phyloP scores from a whole-genome alignment of 2,113 vertebrate genomes.

The Dromas ardeola region DNA sequence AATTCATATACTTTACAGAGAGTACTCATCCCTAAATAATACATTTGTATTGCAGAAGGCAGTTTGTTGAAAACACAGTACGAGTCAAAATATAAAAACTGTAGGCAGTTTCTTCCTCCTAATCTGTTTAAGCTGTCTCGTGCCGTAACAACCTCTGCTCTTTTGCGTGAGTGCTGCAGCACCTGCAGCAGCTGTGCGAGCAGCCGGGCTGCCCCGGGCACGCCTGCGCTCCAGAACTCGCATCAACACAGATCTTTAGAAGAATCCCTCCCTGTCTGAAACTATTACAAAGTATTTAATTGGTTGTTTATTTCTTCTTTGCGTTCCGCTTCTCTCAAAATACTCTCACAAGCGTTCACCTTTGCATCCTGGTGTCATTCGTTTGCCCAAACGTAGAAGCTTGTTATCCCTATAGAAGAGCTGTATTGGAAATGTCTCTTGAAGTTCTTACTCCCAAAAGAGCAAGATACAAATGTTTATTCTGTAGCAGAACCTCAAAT shows the following conservation, averaged over 20 bases:
- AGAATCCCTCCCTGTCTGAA: not conserved
- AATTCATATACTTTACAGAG: not conserved
- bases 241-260: not conserved
- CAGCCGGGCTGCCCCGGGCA: not conserved
- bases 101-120: not conserved
- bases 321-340: not conserved
- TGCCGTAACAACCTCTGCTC: not conserved
- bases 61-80: not conserved
- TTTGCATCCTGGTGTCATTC: slow-evolving; percentile 57
- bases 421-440: not conserved
- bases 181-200: not conserved
- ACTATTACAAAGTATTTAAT: not conserved
- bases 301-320: not conserved
- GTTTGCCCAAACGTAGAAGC: not conserved
- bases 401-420: not conserved
- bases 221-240: rapidly evolving
- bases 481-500: slow-evolving; percentile 98
- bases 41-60: not conserved
- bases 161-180: not conserved
- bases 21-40: not conserved
- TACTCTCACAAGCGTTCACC: not conserved
- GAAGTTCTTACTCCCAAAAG: not conserved
- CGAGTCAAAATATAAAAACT: not conserved
- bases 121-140: not conserved
- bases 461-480: slow-evolving; percentile 4